Conservation (phyloP, 2,888 invertebrate genomes). For the Brachyopa scutellaris region DNA sequence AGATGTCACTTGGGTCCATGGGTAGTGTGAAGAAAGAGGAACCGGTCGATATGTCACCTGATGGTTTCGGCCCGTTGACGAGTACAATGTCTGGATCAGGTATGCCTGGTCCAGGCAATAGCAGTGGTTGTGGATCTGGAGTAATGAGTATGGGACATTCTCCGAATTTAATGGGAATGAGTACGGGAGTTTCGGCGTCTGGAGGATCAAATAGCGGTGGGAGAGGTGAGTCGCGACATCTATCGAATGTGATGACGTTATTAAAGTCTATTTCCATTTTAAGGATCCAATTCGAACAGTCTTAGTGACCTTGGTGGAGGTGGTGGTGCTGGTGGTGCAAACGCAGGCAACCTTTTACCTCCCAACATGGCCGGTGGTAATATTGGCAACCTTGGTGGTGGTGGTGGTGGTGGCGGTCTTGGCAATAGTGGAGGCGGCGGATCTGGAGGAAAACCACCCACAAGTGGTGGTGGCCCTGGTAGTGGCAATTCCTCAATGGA, state of each 20-base stretch:
- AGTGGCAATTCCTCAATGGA: constrained; percentile 75
- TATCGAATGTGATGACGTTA: neutral
- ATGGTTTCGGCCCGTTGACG: constrained; percentile 78
- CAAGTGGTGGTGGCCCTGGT: constrained; percentile 55
- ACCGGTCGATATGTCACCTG: constrained; percentile 78
- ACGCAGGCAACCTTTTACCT: constrained; percentile 33
- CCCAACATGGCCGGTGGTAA: constrained; percentile 45
- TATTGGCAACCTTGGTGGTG: constrained; percentile 34
- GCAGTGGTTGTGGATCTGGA: constrained; percentile 32
- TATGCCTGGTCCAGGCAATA: constrained; percentile 27
- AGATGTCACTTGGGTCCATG: constrained; percentile 75
- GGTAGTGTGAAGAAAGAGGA: constrained; percentile 79
- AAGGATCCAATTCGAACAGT: constrained; percentile 46
- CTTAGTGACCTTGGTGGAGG: constrained; percentile 27
- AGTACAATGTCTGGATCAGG: constrained; percentile 48
- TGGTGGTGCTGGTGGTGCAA: constrained; percentile 12
- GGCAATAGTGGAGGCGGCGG: constrained; percentile 44
- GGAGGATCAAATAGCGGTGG: constrained; percentile 8
- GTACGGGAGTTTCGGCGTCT: constrained; percentile 5
- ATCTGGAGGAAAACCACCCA: constrained; percentile 63
- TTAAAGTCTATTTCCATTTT: neutral
- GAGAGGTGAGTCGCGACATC: constrained; percentile 25
- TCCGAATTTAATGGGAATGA: constrained; percentile 51
- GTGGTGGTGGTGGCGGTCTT: constrained; percentile 2
- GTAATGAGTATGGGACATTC: constrained; percentile 55